phyloP scores from a whole-genome alignment of 2,888 invertebrate genomes.

The Spilarctia lutea region DNA sequence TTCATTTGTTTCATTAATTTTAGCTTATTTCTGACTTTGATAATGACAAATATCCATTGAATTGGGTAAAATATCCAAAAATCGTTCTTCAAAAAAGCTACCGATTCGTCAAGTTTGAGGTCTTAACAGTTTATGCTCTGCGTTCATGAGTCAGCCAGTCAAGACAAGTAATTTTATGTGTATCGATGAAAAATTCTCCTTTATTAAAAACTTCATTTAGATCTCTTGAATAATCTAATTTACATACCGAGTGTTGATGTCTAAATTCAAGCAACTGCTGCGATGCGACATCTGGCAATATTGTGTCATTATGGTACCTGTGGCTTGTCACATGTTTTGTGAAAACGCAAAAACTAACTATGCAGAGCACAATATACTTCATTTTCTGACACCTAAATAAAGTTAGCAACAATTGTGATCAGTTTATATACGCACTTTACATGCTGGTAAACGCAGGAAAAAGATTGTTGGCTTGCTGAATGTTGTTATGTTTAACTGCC shows the following conservation, averaged over 20 bases:
- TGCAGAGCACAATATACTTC: conserved; percentile 5
- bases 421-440: conserved; percentile 18
- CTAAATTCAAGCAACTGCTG: conserved; percentile 17
- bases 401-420: not conserved
- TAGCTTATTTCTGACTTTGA: not conserved
- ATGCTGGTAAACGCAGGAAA: conserved; percentile 14
- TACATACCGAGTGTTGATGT: conserved; percentile 14
- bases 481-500: not conserved
- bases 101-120: not conserved
- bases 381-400: conserved; percentile 5
- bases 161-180: not conserved
- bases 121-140: not conserved
- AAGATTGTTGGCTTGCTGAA: not conserved
- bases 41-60: not conserved
- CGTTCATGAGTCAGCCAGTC: not conserved
- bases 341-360: conserved; percentile 11
- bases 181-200: not conserved
- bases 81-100: no score
- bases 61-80: not conserved
- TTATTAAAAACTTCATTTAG: not conserved
- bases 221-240: not conserved
- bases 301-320: conserved; percentile 10
- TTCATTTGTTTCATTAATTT: no score
- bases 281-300: conserved; percentile 6
- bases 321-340: conserved; percentile 3